A percentile compares a stretch with the other conserved stretches of the same genome.
Evolutionary conservation across 92 coral and sea anemone genomes (phyloP).

Genomic region (Umimayanthus chanpuru): DNA sequence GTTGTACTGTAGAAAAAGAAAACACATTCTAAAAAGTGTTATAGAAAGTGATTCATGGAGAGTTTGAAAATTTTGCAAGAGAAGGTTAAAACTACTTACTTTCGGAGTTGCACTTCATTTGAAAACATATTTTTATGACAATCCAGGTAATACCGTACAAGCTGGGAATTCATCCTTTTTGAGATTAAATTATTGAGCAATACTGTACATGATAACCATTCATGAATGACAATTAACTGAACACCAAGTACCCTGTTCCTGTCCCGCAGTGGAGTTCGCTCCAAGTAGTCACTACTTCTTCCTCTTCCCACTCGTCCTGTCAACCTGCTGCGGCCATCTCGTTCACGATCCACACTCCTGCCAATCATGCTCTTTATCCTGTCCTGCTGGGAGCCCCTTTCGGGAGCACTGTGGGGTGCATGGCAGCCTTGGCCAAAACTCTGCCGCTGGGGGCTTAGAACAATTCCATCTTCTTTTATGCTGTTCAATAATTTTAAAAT

Average conservation of each 20-base stretch:
- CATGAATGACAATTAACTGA: background rate
- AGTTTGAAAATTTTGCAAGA: no score
- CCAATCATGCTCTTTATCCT: conserved; percentile 73
- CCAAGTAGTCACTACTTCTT: conserved; percentile 69
- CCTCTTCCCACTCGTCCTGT: conserved; percentile 96
- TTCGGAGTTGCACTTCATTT: no score
- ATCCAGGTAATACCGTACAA: no score
- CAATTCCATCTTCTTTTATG: conserved; percentile 91
- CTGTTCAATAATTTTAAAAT: background rate
- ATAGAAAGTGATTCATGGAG: no score
- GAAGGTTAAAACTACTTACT: no score
- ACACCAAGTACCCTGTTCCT: conserved; percentile 61
- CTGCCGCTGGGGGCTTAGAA: conserved; percentile 96
- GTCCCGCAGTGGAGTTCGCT: conserved; percentile 68
- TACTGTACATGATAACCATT: no score
- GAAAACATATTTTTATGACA: no score
- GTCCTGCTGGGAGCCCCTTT: conserved; percentile 69
- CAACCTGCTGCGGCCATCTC: conserved; percentile 87
- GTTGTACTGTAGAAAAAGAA: no score
- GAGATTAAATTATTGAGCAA: no score
- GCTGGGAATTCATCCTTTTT: no score
- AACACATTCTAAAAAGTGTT: no score
- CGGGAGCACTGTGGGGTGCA: conserved; percentile 88
- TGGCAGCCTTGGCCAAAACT: conserved; percentile 99
- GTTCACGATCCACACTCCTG: conserved; percentile 76